These are phyloP conservation scores for Argopecten irradians DNA, from an alignment of 1,140 invertebrate genomes.

Conservation along the genomic window DNA sequence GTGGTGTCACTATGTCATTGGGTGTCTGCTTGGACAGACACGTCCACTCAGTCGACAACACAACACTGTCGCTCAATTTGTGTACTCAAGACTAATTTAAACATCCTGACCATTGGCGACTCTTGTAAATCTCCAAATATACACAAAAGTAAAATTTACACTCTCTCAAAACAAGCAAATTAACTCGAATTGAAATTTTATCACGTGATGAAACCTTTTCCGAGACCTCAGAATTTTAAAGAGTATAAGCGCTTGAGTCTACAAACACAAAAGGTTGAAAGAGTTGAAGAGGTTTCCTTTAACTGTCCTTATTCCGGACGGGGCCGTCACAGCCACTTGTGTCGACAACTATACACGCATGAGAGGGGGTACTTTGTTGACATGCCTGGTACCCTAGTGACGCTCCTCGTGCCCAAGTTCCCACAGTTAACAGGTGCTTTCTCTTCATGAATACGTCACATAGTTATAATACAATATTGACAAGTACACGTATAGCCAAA, in stretches of 20 bases:
- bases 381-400: background rate
- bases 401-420: background rate
- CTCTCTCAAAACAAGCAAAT: conserved; percentile 17
- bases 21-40: background rate
- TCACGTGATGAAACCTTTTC: background rate
- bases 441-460: background rate
- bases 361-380: background rate
- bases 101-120: background rate
- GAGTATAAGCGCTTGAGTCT: background rate
- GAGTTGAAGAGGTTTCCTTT: background rate
- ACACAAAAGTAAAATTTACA: conserved; percentile 23
- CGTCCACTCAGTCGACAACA: background rate
- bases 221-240: background rate
- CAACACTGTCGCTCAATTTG: background rate
- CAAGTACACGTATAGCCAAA: too few species aligned
- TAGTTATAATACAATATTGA: background rate
- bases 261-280: background rate
- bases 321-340: background rate
- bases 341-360: background rate
- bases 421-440: background rate
- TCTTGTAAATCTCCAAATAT: conserved; percentile 1
- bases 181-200: background rate
- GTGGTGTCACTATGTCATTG: background rate
- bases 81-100: background rate
- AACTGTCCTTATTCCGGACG: background rate